These are phyloP conservation scores for Parnassius glacialis DNA, from an alignment of 2,888 invertebrate genomes.

Conservation along the genomic window DNA sequence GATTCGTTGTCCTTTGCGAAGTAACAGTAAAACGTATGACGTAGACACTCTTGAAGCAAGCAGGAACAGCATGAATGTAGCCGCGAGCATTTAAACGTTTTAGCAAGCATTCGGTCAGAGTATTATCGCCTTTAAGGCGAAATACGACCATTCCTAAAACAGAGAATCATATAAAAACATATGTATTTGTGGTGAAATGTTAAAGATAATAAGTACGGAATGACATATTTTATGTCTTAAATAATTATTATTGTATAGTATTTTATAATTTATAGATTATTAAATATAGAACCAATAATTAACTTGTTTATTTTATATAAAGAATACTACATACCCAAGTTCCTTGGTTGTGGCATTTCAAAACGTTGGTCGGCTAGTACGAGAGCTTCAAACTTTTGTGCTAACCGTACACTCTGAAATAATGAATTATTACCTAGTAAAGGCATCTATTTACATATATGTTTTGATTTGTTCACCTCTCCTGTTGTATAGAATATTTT, in stretches of 20 bases:
- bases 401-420: constrained; percentile 90
- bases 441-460: too few relatives aligned
- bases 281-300: too few relatives aligned
- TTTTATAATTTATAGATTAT: too few relatives aligned
- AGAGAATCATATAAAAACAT: neutral
- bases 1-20: constrained; percentile 90
- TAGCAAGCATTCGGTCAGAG: constrained; percentile 92
- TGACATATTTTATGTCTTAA: too few relatives aligned
- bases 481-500: too few relatives aligned
- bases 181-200: too few relatives aligned
- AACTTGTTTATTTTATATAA: too few relatives aligned
- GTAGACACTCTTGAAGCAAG: constrained; percentile 93
- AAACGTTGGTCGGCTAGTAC: constrained; percentile 92
- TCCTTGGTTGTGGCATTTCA: constrained; percentile 92
- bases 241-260: too few relatives aligned
- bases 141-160: constrained; percentile 91
- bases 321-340: constrained; percentile 80
- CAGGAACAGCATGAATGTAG: constrained; percentile 96
- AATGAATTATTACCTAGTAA: neutral
- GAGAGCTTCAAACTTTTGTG: constrained; percentile 94
- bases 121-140: constrained; percentile 91
- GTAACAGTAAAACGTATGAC: constrained; percentile 97
- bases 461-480: too few relatives aligned
- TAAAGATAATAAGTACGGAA: too few relatives aligned
- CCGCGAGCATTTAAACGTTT: constrained; percentile 94